phyloP scores from a whole-genome alignment of 2,113 vertebrate genomes.

The Mesoclemmys tuberculata region DNA sequence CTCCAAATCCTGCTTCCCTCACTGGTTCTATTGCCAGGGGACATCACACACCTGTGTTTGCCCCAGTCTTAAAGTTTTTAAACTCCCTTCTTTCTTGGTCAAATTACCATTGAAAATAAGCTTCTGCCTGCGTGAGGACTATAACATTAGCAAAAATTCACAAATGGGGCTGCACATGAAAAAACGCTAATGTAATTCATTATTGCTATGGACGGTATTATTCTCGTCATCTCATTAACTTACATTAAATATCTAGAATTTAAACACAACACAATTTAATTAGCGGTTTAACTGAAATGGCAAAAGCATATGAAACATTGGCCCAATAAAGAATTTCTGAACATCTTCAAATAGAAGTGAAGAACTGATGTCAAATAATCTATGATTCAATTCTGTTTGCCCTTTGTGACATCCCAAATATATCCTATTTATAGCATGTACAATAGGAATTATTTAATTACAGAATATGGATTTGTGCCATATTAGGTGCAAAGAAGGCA shows the following conservation, averaged over 20 bases:
- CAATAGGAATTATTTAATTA: neutral
- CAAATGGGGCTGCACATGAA: neutral
- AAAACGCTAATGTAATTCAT: neutral
- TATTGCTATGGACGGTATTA: neutral
- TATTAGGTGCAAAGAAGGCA: neutral
- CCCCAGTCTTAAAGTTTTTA: neutral
- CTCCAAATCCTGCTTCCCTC: neutral
- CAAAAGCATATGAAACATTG: neutral
- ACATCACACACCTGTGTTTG: neutral
- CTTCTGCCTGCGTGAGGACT: neutral
- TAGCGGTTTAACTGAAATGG: constrained; percentile 41
- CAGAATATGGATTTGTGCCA: neutral
- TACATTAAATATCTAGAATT: neutral
- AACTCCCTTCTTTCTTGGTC: neutral
- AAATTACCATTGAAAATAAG: neutral
- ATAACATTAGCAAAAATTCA: neutral
- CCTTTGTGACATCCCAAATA: neutral
- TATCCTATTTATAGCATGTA: neutral
- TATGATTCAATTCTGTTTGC: neutral
- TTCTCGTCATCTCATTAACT: neutral
- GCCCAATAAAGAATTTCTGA: neutral
- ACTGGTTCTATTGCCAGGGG: neutral
- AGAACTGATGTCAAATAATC: neutral
- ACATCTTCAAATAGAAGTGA: neutral
- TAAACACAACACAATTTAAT: constrained; percentile 40